Evolutionary conservation across 2,797 vertebrate species (phyloP).

Genomic region (Hypotaenidia okinawae): DNA sequence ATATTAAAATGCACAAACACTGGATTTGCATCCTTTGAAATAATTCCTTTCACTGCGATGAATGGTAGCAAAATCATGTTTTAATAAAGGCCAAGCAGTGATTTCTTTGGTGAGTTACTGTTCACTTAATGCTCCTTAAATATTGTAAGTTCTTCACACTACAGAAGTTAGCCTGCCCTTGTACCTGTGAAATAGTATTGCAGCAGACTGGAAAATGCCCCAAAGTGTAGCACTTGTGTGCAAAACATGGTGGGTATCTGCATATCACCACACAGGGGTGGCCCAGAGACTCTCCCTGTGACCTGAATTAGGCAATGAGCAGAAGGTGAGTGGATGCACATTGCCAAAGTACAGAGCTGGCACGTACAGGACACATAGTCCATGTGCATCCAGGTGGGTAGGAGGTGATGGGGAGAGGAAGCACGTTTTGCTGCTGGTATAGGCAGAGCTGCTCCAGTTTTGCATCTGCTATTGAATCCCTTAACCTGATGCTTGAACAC

Average conservation of each 20-base stretch:
- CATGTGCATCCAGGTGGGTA: not conserved
- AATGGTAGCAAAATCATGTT: not conserved
- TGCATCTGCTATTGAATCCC: not conserved
- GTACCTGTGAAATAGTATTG: not conserved
- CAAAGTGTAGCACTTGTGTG: not conserved
- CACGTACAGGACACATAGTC: accelerated
- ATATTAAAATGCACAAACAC: not conserved
- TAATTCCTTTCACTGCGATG: not conserved
- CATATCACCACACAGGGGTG: not conserved
- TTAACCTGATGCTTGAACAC: not conserved
- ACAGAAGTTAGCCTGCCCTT: not conserved
- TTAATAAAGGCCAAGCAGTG: not conserved
- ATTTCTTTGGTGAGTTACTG: not conserved
- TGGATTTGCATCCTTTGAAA: not conserved
- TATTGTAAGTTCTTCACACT: not conserved
- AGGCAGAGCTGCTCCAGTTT: constrained; percentile 25
- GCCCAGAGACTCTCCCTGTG: not conserved
- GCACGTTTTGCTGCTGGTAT: not conserved
- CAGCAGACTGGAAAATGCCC: not conserved
- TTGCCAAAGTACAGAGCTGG: not conserved
- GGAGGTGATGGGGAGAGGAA: not conserved
- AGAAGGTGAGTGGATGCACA: not conserved
- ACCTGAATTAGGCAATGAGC: not conserved
- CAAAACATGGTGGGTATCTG: not conserved
- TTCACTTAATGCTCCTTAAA: not conserved